These are phyloP conservation scores for Oeneis ivallda DNA, from an alignment of 2,888 invertebrate species.

Conservation along the genomic window DNA sequence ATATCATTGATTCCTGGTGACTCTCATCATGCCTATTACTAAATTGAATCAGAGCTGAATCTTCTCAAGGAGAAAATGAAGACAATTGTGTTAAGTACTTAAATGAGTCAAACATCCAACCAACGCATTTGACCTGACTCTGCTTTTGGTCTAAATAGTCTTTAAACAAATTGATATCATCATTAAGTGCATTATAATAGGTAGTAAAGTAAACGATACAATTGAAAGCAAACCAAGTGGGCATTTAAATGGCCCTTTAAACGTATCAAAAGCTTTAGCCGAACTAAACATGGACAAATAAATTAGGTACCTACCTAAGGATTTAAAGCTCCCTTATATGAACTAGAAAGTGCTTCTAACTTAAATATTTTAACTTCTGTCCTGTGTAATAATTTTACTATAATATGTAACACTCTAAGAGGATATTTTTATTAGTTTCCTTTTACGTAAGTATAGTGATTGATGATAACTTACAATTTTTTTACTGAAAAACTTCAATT, in stretches of 20 bases:
- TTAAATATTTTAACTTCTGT: too few species aligned
- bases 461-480: too few species aligned
- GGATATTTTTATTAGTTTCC: too few species aligned
- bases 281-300: conserved; percentile 18
- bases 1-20: too few species aligned
- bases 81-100: background rate
- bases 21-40: too few species aligned
- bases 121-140: conserved; percentile 14
- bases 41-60: background rate
- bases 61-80: background rate
- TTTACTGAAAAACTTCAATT: too few species aligned
- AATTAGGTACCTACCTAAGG: too few species aligned
- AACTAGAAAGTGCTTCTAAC: background rate
- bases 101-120: conserved; percentile 4
- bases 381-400: too few species aligned
- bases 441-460: too few species aligned
- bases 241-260: conserved; percentile 19
- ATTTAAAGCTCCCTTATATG: conserved; percentile 10
- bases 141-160: conserved; percentile 10
- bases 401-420: too few species aligned
- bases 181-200: conserved; percentile 17
- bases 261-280: conserved; percentile 4
- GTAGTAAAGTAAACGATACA: conserved; percentile 17
- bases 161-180: conserved; percentile 20
- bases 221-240: conserved; percentile 14